A percentile compares a stretch with the other conserved stretches of the same genome.
Evolutionary conservation across 2,888 invertebrate genomes (phyloP).

Genomic region (Caenorhabditis zanzibari): DNA sequence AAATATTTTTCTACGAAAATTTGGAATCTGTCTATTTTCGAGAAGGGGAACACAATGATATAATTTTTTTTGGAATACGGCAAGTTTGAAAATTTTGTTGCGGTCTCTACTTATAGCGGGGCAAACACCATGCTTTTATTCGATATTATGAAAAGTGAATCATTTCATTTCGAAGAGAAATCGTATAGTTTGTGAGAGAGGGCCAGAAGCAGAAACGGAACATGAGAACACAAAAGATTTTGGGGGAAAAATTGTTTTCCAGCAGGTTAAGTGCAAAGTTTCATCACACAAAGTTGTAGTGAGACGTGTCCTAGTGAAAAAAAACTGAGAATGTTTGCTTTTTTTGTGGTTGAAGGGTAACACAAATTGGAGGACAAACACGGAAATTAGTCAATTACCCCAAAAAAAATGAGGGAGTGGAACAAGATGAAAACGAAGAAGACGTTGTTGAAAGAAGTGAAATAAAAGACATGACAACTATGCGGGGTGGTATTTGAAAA

Average conservation of each 20-base stretch:
- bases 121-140: slow-evolving; percentile 11
- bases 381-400: slow-evolving; percentile 54
- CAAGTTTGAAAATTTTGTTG: too few species aligned
- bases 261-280: too few species aligned
- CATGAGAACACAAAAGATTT: slow-evolving; percentile 2
- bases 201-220: not conserved
- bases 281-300: slow-evolving; percentile 46
- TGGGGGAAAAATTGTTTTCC: too few species aligned
- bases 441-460: not conserved
- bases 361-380: slow-evolving; percentile 55
- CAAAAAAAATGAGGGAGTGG: not conserved
- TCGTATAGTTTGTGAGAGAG: slow-evolving; percentile 2
- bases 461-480: slow-evolving; percentile 10
- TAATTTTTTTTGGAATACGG: too few species aligned
- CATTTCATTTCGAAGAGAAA: not conserved
- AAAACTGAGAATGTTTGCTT: slow-evolving; percentile 41
- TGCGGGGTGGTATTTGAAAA: slow-evolving; percentile 1
- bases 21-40: too few species aligned
- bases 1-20: too few species aligned
- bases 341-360: not conserved
- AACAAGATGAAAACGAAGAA: not conserved
- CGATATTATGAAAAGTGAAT: slow-evolving; percentile 19
- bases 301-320: slow-evolving; percentile 42
- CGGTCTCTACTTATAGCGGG: too few species aligned
- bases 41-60: too few species aligned